Conservation (phyloP, 2,797 vertebrate species). For the Betta splendens region DNA sequence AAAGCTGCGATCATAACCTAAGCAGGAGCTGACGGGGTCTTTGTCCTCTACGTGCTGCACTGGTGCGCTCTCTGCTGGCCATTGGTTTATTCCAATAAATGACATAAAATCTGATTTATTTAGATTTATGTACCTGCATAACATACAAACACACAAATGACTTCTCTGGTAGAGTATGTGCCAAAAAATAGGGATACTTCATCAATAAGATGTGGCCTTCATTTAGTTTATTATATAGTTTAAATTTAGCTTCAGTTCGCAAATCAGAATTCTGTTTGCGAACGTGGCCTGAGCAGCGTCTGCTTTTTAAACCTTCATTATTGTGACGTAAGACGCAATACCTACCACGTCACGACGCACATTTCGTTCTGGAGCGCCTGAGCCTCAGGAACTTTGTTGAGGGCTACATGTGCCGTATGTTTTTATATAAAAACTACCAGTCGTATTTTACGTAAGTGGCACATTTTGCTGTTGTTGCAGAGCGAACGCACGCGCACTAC, state of each 20-base stretch:
- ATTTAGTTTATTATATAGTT: too few species aligned
- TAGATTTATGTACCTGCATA: too few species aligned
- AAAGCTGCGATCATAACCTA: constrained; percentile 5
- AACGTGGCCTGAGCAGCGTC: background rate
- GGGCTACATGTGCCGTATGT: constrained; percentile 17
- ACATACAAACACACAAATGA: too few species aligned
- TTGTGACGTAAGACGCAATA: constrained; percentile 32
- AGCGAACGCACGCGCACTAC: rapidly evolving
- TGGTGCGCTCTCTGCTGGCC: constrained; percentile 42
- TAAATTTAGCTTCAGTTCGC: too few species aligned
- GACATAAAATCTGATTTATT: too few species aligned
- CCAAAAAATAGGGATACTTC: too few species aligned
- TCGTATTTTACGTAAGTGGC: too few species aligned
- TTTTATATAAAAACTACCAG: background rate
- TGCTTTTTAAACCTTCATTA: too few species aligned
- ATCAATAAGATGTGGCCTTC: too few species aligned
- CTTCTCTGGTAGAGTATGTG: too few species aligned
- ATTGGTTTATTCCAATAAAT: background rate
- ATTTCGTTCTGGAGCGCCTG: constrained; percentile 24
- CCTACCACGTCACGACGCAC: constrained; percentile 35
- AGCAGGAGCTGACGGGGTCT: background rate
- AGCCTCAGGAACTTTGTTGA: constrained; percentile 37
- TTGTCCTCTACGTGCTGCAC: constrained; percentile 7
- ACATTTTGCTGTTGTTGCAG: rapidly evolving
- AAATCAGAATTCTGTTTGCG: background rate